These are phyloP conservation scores for Nephrotoma flavescens DNA, from an alignment of 2,888 invertebrate genomes.

Conservation along the genomic window DNA sequence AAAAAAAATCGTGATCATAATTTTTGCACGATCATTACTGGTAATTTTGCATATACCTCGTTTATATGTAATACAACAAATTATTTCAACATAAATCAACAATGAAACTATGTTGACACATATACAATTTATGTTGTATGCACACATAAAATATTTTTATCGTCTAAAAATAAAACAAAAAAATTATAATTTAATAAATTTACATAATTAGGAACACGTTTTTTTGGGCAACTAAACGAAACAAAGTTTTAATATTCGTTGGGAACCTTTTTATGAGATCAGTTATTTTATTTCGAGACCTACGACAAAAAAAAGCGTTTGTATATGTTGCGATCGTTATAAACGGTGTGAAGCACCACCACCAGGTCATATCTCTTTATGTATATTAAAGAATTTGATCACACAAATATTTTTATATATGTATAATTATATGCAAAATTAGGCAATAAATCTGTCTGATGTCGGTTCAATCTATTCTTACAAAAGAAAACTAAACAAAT, in stretches of 20 bases:
- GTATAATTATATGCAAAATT: neutral
- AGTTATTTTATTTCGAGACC: neutral
- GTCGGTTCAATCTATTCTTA: neutral
- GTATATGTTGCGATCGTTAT: neutral
- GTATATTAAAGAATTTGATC: neutral
- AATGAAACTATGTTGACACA: too few species aligned
- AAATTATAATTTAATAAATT: neutral
- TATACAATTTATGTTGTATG: neutral
- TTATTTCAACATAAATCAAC: too few species aligned
- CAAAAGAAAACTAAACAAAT: neutral
- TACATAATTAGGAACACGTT: neutral
- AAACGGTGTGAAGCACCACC: neutral
- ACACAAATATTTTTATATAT: neutral
- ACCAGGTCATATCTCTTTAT: neutral
- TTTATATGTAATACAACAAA: too few species aligned
- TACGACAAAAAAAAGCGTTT: neutral
- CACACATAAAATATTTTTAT: neutral
- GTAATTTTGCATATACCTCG: too few species aligned
- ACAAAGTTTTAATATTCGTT: neutral
- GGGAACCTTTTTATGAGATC: neutral
- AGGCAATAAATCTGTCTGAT: neutral
- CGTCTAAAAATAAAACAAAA: neutral
- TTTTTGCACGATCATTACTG: neutral
- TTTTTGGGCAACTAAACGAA: neutral
- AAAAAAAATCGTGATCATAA: too few species aligned